These are phyloP conservation scores for Azemiops feae DNA, from an alignment of 2,113 vertebrate species.

Conservation along the genomic window DNA sequence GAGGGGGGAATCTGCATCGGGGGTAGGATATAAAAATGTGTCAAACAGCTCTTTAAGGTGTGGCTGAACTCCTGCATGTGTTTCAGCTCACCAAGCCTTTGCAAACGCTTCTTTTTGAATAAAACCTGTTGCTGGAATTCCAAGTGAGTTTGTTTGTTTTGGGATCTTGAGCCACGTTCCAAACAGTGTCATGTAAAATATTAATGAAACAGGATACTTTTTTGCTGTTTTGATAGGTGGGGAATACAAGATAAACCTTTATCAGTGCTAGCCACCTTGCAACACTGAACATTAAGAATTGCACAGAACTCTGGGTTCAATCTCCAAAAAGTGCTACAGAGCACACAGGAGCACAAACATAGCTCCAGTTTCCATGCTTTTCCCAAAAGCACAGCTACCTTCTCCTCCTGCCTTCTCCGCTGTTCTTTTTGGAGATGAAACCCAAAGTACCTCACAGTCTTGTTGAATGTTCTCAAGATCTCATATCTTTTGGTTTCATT, in stretches of 20 bases:
- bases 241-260: not conserved
- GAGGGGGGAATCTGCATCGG: too few relatives aligned
- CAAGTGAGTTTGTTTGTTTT: too few relatives aligned
- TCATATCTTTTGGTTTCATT: not conserved
- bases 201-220: not conserved
- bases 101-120: too few relatives aligned
- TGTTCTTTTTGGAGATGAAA: not conserved
- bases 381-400: not conserved
- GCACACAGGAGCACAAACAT: not conserved
- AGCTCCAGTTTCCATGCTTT: not conserved
- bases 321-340: not conserved
- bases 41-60: too few relatives aligned
- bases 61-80: too few relatives aligned
- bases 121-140: too few relatives aligned
- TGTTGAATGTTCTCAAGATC: not conserved
- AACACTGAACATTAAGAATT: not conserved
- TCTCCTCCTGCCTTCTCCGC: not conserved
- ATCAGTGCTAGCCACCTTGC: not conserved
- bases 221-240: not conserved
- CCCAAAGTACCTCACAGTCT: not conserved
- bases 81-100: too few relatives aligned
- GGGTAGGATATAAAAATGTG: too few relatives aligned
- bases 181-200: not conserved
- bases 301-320: not conserved
- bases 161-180: too few relatives aligned